Conservation (phyloP, 2,113 vertebrate species). For the Pituophis catenifer region DNA sequence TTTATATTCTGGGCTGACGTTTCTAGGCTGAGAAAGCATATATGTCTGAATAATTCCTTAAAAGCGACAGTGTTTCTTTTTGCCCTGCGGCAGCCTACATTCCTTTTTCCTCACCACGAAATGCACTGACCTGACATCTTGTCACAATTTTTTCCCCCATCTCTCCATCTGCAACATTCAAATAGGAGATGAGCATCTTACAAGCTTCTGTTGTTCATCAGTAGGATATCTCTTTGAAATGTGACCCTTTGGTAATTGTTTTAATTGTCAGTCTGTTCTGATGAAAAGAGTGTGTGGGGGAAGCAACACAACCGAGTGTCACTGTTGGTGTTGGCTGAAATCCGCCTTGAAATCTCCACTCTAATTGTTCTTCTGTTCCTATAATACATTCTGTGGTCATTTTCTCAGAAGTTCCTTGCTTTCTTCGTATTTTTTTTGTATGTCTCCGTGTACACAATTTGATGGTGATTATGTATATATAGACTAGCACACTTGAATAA, state of each 20-base stretch:
- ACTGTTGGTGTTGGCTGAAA: slow-evolving; percentile 22
- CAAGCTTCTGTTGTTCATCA: slow-evolving; percentile 19
- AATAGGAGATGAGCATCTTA: not conserved
- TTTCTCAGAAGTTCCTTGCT: not conserved
- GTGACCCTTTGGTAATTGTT: slow-evolving; percentile 28
- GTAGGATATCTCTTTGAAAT: slow-evolving; percentile 26
- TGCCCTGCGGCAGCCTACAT: not conserved
- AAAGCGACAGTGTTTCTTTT: not conserved
- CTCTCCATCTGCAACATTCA: not conserved
- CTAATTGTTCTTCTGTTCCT: slow-evolving; percentile 10
- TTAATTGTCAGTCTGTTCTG: slow-evolving; percentile 21
- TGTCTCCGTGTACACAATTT: not conserved
- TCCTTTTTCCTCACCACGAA: not conserved
- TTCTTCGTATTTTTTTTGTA: not conserved
- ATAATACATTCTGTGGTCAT: not conserved
- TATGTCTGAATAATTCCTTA: not conserved
- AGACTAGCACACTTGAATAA: no score
- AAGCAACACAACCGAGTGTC: not conserved
- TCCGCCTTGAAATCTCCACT: not conserved
- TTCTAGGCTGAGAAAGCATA: not conserved
- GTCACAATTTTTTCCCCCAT: not conserved
- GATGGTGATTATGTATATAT: not conserved
- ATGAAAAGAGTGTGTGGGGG: not conserved
- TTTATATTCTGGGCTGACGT: not conserved
- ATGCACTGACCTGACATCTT: not conserved